These are phyloP conservation scores for Eucidaris tribuloides DNA, from an alignment of 35 echinoderm and acorn worm genomes.

Conservation along the genomic window DNA sequence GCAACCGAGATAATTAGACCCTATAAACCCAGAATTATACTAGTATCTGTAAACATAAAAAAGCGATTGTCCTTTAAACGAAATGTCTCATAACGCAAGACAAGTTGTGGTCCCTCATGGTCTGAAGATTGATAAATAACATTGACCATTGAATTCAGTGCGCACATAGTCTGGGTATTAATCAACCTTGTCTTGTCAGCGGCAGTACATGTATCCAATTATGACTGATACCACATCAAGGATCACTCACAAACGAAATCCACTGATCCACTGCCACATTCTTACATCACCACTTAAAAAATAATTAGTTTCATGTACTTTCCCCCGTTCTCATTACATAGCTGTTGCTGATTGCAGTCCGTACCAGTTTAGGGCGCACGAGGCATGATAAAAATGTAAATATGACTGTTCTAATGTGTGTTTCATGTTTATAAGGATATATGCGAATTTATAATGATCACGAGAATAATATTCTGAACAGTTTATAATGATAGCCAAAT, in stretches of 20 bases:
- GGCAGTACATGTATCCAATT: neutral
- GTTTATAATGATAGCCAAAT: too few species aligned
- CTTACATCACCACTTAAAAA: neutral
- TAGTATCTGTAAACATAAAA: too few species aligned
- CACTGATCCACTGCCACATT: neutral
- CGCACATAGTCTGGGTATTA: neutral
- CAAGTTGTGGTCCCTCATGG: too few species aligned
- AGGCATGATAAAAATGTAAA: slow-evolving; percentile 96
- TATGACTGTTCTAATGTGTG: neutral
- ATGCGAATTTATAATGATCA: too few species aligned
- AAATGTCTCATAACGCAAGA: too few species aligned
- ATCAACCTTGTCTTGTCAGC: neutral
- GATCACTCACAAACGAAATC: neutral
- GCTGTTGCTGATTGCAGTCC: slow-evolving; percentile 93
- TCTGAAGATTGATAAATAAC: too few species aligned
- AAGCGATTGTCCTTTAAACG: too few species aligned
- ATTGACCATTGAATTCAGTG: too few species aligned
- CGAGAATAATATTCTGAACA: too few species aligned
- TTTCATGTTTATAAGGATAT: too few species aligned
- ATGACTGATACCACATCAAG: neutral
- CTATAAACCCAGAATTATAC: too few species aligned
- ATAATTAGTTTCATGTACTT: neutral
- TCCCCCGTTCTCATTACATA: slow-evolving; percentile 18
- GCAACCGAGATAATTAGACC: too few species aligned
- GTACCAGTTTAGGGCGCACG: slow-evolving; percentile 94